Evolutionary conservation across 1,140 invertebrate genomes (phyloP).

Genomic region (Drosophila aff.): DNA sequence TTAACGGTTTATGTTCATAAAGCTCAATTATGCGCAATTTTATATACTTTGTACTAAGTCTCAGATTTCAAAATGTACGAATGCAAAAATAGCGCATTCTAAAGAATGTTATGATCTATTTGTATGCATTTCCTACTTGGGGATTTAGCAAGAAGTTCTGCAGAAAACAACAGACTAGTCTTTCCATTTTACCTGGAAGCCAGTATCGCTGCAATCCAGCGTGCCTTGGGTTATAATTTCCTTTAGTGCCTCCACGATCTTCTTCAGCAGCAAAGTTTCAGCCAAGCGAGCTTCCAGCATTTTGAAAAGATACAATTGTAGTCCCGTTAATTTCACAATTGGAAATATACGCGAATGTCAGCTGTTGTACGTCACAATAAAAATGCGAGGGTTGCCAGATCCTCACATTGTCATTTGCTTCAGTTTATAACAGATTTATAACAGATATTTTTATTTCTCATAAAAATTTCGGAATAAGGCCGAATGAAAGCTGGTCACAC

Average conservation of each 20-base stretch:
- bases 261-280: constrained; percentile 96
- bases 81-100: no score
- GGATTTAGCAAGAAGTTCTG: background rate
- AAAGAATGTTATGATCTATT: background rate
- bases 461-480: no score
- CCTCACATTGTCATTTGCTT: no score
- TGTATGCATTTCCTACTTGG: background rate
- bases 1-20: no score
- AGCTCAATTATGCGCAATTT: no score
- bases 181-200: constrained; percentile 91
- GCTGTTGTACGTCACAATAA: constrained; percentile 1
- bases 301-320: constrained; percentile 11
- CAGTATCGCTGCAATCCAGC: constrained; percentile 98
- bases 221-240: constrained; percentile 98
- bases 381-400: background rate
- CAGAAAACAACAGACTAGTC: background rate
- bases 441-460: no score
- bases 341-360: constrained; percentile 18
- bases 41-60: no score
- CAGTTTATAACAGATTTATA: no score
- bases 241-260: constrained; percentile 98
- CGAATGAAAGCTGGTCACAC: background rate
- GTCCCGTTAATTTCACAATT: constrained; percentile 54
- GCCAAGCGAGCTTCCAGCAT: constrained; percentile 98
- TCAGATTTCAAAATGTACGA: no score